Percentiles rank a stretch among this genome's conserved stretches.
Evolutionary conservation across 2,113 vertebrate species (phyloP).

Genomic region (Hemiprocne comata): DNA sequence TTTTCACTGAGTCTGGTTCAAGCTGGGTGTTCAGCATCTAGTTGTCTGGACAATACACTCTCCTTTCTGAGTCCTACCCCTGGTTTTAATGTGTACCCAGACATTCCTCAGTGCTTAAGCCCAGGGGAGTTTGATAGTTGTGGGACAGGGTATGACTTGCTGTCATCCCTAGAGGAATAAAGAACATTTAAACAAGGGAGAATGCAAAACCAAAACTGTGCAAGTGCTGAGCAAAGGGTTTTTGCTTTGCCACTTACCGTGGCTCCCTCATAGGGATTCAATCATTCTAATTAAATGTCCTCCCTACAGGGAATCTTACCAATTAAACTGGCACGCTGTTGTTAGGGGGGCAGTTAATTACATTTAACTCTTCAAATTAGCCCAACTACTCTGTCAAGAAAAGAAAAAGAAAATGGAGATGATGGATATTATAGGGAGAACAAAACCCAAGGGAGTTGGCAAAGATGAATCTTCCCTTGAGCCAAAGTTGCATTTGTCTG

Average conservation of each 20-base stretch:
- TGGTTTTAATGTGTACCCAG: neutral
- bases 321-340: conserved; percentile 61
- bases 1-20: neutral
- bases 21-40: neutral
- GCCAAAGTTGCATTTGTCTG: conserved; percentile 31
- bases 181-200: neutral
- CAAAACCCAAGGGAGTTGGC: conserved; percentile 16
- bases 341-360: conserved; percentile 69
- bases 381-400: conserved; percentile 48
- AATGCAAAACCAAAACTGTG: neutral
- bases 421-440: conserved; percentile 26
- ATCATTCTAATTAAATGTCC: conserved; percentile 68
- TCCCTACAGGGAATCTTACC: conserved; percentile 56
- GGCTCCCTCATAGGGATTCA: conserved; percentile 41
- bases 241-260: conserved; percentile 29
- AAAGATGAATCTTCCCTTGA: neutral
- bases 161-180: neutral
- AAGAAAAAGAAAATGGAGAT: conserved; percentile 15
- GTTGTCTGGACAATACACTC: rapidly evolving
- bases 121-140: neutral
- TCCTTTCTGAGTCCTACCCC: neutral
- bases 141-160: neutral
- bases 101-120: neutral
- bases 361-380: conserved; percentile 70
- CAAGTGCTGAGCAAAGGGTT: neutral